Conservation (phyloP, 2,888 invertebrate genomes). For the Pasiphila rectangulata region DNA sequence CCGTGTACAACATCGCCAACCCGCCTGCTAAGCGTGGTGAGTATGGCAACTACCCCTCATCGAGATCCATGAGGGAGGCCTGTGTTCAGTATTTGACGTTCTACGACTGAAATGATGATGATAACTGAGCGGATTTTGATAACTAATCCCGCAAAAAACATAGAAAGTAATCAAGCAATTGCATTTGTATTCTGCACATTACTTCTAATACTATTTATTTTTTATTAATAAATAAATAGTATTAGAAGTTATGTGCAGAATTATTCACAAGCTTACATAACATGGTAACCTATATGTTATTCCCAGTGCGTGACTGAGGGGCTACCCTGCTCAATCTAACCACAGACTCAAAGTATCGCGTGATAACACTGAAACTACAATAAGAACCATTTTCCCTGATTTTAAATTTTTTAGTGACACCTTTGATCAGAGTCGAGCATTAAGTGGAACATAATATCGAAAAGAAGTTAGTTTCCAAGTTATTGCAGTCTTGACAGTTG, state of each 20-base stretch:
- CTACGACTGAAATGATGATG: too few species aligned
- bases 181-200: too few species aligned
- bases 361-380: conserved; percentile 5
- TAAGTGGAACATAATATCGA: conserved; percentile 10
- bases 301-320: neutral
- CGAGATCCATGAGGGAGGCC: too few species aligned
- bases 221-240: too few species aligned
- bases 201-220: too few species aligned
- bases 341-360: conserved; percentile 8
- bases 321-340: neutral
- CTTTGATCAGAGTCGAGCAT: conserved; percentile 6
- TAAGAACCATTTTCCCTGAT: conserved; percentile 14
- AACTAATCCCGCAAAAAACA: too few species aligned
- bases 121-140: too few species aligned
- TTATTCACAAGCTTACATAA: neutral
- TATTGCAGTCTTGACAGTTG: neutral
- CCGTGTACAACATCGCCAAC: neutral
- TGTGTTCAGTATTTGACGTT: too few species aligned
- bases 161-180: too few species aligned
- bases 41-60: too few species aligned
- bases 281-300: neutral
- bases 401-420: conserved; percentile 10
- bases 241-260: neutral
- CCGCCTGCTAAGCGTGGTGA: too few species aligned
- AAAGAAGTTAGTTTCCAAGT: conserved; percentile 1